Evolutionary conservation across 2,113 vertebrate genomes (phyloP).

Genomic region (Petromus typicus): DNA sequence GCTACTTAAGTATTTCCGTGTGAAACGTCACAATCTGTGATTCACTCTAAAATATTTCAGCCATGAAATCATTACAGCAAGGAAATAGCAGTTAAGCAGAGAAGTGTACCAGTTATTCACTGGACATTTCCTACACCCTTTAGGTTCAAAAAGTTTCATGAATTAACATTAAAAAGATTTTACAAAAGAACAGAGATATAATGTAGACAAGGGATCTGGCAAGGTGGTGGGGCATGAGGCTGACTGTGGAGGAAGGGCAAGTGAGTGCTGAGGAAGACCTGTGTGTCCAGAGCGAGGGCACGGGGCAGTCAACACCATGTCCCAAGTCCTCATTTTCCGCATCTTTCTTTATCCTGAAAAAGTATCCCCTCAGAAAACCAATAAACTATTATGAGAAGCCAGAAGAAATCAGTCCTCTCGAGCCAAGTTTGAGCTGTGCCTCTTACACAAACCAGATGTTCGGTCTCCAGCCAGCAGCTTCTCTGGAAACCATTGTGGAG

Average conservation of each 20-base stretch:
- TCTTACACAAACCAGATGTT: constrained; percentile 6
- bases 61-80: not conserved
- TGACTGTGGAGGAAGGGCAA: not conserved
- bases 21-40: not conserved
- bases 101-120: rapidly evolving
- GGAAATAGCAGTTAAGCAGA: not conserved
- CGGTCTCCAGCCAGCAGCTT: not conserved
- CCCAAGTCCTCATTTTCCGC: not conserved
- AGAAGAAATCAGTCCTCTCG: not conserved
- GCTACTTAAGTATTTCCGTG: not conserved
- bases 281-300: too few relatives aligned
- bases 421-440: not conserved
- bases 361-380: not conserved
- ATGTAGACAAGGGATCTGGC: rapidly evolving
- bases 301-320: rapidly evolving
- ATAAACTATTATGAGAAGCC: not conserved
- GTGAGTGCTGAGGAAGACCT: not conserved
- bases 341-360: not conserved
- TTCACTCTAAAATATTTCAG: not conserved
- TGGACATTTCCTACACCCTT: not conserved
- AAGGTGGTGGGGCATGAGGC: too few relatives aligned
- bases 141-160: not conserved
- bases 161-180: not conserved
- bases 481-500: not conserved
- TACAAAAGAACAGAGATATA: not conserved